Evolutionary conservation across 2,888 invertebrate genomes (phyloP), one percentile per base, ranked within the genome.

Genomic region (Phymatocera aterrima): DNA sequence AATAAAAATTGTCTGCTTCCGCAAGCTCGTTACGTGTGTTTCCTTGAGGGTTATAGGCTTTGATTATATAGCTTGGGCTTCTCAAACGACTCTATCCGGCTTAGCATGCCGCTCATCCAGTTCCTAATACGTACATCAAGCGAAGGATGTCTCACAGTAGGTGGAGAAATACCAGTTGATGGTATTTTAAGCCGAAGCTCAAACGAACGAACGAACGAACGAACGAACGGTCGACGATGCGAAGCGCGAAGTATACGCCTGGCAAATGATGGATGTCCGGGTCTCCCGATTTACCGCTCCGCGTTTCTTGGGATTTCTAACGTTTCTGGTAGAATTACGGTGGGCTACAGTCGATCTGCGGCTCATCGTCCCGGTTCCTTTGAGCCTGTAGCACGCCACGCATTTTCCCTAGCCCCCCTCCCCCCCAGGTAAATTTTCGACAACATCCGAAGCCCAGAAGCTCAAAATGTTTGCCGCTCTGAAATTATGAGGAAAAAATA

Each of bases 231-330:
- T 48, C 48, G 48, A 24, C 48, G 31, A 72, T 72, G 70, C 72
- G 51, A 72, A 72, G 72, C 51, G 48, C 72, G 51, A 72, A 51
- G 68, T 72, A 51, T 72, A 72, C 72, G 72, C 72, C 72, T 34
- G 51, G 31, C 48, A 77, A 80, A 79, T 80, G 80, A 79, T 79
- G 79, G 80, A 80, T 79, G 80, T 57, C 43, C 54, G 68, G 46
- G 72, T 60, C 68, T n/a, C 24, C 78, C 79, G 79, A 80, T 80
- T 80, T 80, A 80, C 78, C 79, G 80, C 79, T 74, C 78, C 79
- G 68, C 75, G 79, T 77, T 72, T 65, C 65, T 79, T 57, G 78
- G 51, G 78, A 68, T 78, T 79, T 70, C 70, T 74, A 75, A 54
- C 70, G 79, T 79, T 80, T 61, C 80, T 70, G 78, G 74, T 77